Evolutionary conservation across 2,797 vertebrate species (phyloP), one percentile per base, ranked within the genome.

Genomic region (Notoglanidium macrostoma): DNA sequence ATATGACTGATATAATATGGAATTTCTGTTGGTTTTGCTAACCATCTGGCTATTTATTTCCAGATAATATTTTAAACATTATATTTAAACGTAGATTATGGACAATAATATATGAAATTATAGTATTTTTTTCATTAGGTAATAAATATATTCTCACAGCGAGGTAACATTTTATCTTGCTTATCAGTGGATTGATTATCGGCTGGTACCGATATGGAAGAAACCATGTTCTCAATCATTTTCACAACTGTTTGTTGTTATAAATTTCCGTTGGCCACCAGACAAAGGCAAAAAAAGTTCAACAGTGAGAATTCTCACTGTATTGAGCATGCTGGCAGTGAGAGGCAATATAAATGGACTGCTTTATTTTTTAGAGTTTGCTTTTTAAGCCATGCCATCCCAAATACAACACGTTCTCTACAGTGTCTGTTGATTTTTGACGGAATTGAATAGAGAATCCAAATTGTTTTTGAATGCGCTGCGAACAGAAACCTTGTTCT

Each of bases 161-260:
- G 12, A 61, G 55, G 35, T 61, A 59, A 80, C 5, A 26, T 81
- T 61, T n/a, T 61, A 63, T 63, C 35, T 81, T 9, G 40, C 6
- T 23, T 46, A 17, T 63, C 35, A 63, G 78, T 63, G 51, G 63
- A 29, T 54, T 54, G 11, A 11, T 63, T 81, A 74, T 88, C 87
- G 87, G 87, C 87, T 70, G 87, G 87, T 88, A 80, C 87, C 87
- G 87, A 85, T 88, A 81, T 23, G 6, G 21, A n/a, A 21, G 35
- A 35, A 54, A n/a, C 5, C 12, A 55, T 10, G 7, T 44, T 17
- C 55, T 51, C 12, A n/a, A n/a, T n/a, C 46, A n/a, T 32, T 29
- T 23, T 57, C 54, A 11, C 0, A 4, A 35, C 17, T 1, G 29
- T n/a, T 61, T 15, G 19, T 26, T 61, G 14, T 14, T n/a, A 44